Conservation (phyloP, 2,888 invertebrate genomes). For the Apamea crenata region DNA sequence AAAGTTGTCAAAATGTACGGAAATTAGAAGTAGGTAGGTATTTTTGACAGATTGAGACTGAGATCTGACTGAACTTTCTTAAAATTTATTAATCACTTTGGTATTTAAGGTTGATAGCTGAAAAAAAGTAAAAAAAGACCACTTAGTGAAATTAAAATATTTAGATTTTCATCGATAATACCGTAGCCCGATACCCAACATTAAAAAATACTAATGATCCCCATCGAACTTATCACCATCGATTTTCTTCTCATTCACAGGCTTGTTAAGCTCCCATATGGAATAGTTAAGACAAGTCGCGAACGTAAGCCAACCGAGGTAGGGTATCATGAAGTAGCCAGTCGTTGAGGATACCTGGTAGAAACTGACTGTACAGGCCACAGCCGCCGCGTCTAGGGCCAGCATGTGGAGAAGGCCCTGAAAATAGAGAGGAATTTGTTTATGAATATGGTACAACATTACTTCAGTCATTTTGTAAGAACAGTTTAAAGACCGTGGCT, state of each 20-base stretch:
- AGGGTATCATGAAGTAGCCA: constrained; percentile 79
- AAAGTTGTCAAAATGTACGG: too few relatives aligned
- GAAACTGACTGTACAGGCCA: constrained; percentile 81
- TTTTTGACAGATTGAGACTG: too few relatives aligned
- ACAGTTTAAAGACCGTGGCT: neutral
- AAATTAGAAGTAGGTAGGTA: too few relatives aligned
- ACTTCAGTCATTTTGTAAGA: neutral
- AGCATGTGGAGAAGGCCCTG: constrained; percentile 86
- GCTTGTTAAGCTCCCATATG: constrained; percentile 76
- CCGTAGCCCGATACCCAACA: neutral
- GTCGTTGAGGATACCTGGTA: constrained; percentile 76
- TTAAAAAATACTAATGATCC: neutral
- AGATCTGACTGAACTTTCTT: too few relatives aligned
- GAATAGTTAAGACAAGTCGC: constrained; percentile 81
- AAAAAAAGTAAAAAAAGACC: too few relatives aligned
- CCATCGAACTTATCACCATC: constrained; percentile 31
- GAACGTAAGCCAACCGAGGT: constrained; percentile 83
- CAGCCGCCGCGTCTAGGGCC: constrained; percentile 77
- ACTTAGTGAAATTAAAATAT: too few relatives aligned
- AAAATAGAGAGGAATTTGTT: constrained; percentile 16
- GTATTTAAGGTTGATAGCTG: neutral
- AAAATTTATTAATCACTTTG: too few relatives aligned
- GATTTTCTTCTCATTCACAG: constrained; percentile 25
- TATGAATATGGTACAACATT: neutral
- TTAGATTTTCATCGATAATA: constrained; percentile 7